Base-by-base conservation (phyloP, 2,113 vertebrate species). In the Osmerus mordax region DNA sequence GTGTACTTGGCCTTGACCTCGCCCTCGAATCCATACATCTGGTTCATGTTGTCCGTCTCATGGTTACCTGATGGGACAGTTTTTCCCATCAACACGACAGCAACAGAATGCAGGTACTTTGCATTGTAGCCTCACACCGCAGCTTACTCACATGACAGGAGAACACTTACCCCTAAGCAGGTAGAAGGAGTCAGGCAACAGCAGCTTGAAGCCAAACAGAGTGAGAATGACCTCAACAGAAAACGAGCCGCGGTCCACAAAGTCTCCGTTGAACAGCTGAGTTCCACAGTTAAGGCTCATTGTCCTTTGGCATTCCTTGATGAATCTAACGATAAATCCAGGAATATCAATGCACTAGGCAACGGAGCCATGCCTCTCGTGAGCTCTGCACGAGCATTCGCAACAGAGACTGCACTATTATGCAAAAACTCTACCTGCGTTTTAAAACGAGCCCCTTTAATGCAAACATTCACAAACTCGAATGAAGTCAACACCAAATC, bases 31-130 rank as follows among this genome's bases (percentile, higher is more conserved):
- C 96, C 96, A 0, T 98, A 98, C 94, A 98, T 98, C 88, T 98
- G 96, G 89, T 98, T 98, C 96, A 98, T 98, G 84, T 97, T 98
- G 93, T 98, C 96, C 0, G 96, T 98, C 87, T 98, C 96, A 0
- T 98, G 96, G 90, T 98, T 98, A 69, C 96, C 96, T 98, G 72
- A 73, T 32, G 51, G 2, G 3, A 53, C 55, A 69, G 58, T 2
- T 47, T 47, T 2, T 7, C 41, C 36, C 41, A 47, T 47, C 41
- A 47, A 47, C 41, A 12, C 41, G 5, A 11, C 9, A 47, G 41
- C 41, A 47, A 12, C 41, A 47, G 41, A 47, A 47, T 47, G 41
- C 41, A 47, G 41, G 41, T 2, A 7, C 41, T 11, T 47, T 0
- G 54, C 5, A 28, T 9, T 58, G 21, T 66, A 32, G 59, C 53